These are phyloP conservation scores for Otus sunia DNA, from an alignment of 2,113 vertebrate species.

Conservation along the genomic window DNA sequence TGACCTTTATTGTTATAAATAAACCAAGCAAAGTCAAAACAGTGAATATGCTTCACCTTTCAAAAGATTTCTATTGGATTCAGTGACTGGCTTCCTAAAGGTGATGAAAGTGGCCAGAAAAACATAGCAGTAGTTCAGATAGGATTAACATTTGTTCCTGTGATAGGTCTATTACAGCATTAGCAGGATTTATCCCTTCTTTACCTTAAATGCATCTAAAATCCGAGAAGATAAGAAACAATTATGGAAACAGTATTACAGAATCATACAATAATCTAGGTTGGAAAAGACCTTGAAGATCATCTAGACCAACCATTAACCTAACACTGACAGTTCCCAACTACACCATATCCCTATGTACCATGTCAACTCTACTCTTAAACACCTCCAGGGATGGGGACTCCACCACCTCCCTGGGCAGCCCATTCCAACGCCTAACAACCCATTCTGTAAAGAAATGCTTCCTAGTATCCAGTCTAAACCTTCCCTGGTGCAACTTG, in stretches of 20 bases:
- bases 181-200: not conserved
- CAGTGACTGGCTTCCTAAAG: not conserved
- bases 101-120: not conserved
- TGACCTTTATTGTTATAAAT: not conserved
- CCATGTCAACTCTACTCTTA: too few species aligned
- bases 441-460: too few species aligned
- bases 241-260: not conserved
- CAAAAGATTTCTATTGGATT: not conserved
- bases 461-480: too few species aligned
- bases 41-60: not conserved
- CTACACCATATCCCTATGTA: too few species aligned
- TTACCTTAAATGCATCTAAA: not conserved
- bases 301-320: too few species aligned
- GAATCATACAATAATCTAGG: too few species aligned
- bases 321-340: too few species aligned
- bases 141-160: not conserved
- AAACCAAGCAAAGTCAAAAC: not conserved
- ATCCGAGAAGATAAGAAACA: not conserved
- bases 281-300: too few species aligned
- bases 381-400: too few species aligned
- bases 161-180: not conserved
- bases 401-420: too few species aligned
- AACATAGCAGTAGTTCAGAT: not conserved
- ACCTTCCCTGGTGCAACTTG: too few species aligned
- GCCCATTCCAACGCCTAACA: too few species aligned